Base-by-base conservation (phyloP, 64 coral and sea anemone genomes). In the Pocillopora damicornis region DNA sequence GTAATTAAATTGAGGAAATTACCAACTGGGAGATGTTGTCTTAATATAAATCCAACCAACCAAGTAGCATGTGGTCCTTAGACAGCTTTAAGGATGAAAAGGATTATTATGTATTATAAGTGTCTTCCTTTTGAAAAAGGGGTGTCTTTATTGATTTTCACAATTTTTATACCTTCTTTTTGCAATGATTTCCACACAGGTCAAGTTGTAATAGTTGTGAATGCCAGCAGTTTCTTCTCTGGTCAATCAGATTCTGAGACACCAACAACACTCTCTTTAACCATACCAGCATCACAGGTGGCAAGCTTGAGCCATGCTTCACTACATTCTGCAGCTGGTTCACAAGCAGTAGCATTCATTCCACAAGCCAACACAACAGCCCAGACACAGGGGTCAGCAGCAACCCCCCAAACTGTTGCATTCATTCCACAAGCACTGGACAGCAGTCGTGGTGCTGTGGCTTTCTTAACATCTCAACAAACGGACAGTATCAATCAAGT, bases 121-220 rank as follows among this genome's bases (percentile, higher is more conserved):
- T 51, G 42, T 51, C 42, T 51, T 51, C 42, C 42, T 51, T 51
- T 7, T 51, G 7, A 51, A 7, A 51, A 2, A 51, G 7, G 42
- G 42, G 42, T 51, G 42, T 51, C 42, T 51, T 2, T 51, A 4
- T 4, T 4, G 42, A 4, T 51, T 51, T 51, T 51, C 42, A 51
- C 42, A 51, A 51, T 51, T 51, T 51, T 51, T 56, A 25, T 22
- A 61, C 26, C 17, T 16, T 23, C 38, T 60, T 9, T n/a, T 61
- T 59, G 18, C 9, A 13, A 11, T 82, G 37, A 42, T 82, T 88
- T 15, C 74, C 17, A 3, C 76, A 18, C 30, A 96, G 94, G 94
- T 30, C 94, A 96, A 90, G 94, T 96, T 77, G 94, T 96, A 5
- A 96, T 96, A 72, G 94, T 96, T 73, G 94, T 96, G 30, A 96